These are phyloP conservation scores for Rhaphigaster nebulosa DNA, from an alignment of 2,888 invertebrate genomes.

Conservation along the genomic window DNA sequence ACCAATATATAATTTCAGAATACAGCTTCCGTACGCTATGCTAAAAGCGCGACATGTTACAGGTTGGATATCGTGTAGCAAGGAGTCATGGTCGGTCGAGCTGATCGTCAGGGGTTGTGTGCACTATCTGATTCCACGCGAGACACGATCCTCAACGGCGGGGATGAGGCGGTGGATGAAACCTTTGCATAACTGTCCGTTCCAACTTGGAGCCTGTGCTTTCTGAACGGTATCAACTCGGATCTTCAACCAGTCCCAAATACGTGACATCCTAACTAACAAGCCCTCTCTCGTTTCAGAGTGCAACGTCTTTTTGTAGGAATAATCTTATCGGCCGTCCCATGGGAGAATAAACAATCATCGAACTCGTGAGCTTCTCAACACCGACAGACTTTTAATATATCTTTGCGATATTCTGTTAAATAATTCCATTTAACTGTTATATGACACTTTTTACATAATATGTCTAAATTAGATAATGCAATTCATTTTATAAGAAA, in stretches of 20 bases:
- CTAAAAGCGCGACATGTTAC: background rate
- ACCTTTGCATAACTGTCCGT: slow-evolving; percentile 11
- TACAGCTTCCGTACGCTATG: background rate
- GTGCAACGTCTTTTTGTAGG: background rate
- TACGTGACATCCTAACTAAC: slow-evolving; percentile 14
- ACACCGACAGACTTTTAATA: background rate
- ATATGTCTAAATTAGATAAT: no score
- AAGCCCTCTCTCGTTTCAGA: background rate
- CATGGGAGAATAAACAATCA: slow-evolving; percentile 7
- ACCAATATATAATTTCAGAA: background rate
- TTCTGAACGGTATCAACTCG: background rate
- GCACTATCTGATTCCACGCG: background rate
- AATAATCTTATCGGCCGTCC: background rate
- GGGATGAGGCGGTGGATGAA: background rate
- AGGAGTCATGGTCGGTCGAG: background rate
- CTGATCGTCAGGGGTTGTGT: background rate
- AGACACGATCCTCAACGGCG: background rate
- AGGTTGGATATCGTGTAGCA: background rate
- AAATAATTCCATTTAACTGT: no score
- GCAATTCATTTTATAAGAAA: no score
- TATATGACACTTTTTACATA: no score
- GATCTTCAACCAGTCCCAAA: slow-evolving; percentile 4
- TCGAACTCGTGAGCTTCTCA: background rate
- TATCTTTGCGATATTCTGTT: background rate
- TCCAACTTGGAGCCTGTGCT: background rate